These are phyloP conservation scores for Tachycineta bicolor DNA, from an alignment of 2,113 vertebrate species.

Conservation along the genomic window DNA sequence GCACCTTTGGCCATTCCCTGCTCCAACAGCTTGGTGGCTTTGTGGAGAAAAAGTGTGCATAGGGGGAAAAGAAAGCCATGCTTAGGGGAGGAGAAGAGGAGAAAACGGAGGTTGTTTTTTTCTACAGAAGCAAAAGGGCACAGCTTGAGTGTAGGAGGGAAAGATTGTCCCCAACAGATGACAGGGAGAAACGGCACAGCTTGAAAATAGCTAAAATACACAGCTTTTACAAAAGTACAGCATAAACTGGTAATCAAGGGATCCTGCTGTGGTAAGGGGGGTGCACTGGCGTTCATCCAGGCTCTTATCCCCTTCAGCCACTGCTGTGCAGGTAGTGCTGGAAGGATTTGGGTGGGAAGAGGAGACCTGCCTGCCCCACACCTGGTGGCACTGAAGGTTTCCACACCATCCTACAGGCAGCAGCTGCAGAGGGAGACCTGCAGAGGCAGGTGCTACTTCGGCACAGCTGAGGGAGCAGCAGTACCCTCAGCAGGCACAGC, in stretches of 20 bases:
- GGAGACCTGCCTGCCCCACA: accelerated
- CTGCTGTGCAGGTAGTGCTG: accelerated
- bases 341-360: background rate
- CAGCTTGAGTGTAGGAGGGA: slow-evolving; percentile 31
- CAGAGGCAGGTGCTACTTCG: background rate
- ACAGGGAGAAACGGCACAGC: background rate
- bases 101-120: background rate
- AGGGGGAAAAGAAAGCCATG: background rate
- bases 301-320: background rate
- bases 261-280: background rate
- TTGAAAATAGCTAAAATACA: background rate
- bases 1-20: background rate
- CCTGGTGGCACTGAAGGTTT: background rate
- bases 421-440: background rate
- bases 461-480: background rate
- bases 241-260: background rate
- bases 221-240: background rate
- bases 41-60: background rate
- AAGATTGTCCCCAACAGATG: background rate
- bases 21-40: background rate
- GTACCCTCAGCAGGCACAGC: background rate
- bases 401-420: accelerated
- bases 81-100: background rate
- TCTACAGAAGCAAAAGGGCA: background rate
- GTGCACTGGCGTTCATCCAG: background rate